Base-by-base conservation (phyloP, 92 coral and sea anemone species). In the Epizoanthus ramosus region DNA sequence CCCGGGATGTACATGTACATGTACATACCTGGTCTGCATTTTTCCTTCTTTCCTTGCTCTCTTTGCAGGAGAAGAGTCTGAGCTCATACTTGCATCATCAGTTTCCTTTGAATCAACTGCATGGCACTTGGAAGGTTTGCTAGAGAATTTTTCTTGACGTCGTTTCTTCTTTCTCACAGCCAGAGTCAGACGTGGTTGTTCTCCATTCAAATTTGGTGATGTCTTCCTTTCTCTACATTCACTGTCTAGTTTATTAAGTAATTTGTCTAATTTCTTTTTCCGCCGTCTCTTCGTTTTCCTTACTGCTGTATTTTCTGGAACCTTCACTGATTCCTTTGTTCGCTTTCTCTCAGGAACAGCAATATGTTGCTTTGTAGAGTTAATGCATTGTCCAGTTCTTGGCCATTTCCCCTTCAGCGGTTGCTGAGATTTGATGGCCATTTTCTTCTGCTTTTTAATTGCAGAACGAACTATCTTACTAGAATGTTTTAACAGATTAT, bases 31-130 rank as follows among this genome's bases (percentile, higher is more conserved):
- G 57, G 72, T 84, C 24, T 85, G 83, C 88, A 35, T 76, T 33
- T 45, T 88, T 63, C 64, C 81, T 3, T 79, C 91, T n/a, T 23
- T 85, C 19, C 63, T 80, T 1, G 71, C 63, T 85, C 85, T 88
- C 67, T 88, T 88, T 0, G 57, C 61, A 19, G 86, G 86, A 24
- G 79, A 79, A 22, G 71, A 35, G 56, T 77, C 82, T 35, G 82
- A 60, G 9, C 71, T 77, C 7, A 8, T 31, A 22, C 23, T 9
- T 14, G 19, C 12, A 61, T 77, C 41, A n/a, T 37, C 47, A 61
- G 22, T 77, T 12, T 14, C 65, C 18, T 37, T 35, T 19, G 41
- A 22, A 10, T 8, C 68, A 3, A 10, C 16, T 7, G 43, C 57
- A 21, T 65, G 52, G 23, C 82, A 3, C 43, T 41, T 60, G 17